Percentiles rank a stretch among this genome's conserved stretches.
Evolutionary conservation across 2,888 invertebrate species (phyloP).

Genomic region (Octodonta nipae): DNA sequence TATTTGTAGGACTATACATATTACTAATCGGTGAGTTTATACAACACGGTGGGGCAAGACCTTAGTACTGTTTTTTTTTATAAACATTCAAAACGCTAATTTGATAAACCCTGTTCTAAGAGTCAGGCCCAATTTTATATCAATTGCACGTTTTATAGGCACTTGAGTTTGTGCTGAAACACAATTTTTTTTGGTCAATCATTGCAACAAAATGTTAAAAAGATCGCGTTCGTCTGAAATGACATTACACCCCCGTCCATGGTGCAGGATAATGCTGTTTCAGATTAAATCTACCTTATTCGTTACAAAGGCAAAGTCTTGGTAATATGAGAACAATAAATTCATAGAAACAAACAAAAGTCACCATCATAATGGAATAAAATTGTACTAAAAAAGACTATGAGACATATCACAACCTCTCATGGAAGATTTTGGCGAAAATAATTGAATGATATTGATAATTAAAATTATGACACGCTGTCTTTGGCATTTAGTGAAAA

Average conservation of each 20-base stretch:
- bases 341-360: background rate
- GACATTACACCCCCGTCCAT: background rate
- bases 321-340: background rate
- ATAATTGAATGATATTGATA: constrained; percentile 17
- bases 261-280: no score
- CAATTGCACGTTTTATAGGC: constrained; percentile 38
- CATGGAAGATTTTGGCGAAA: constrained; percentile 37
- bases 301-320: background rate
- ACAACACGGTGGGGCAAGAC: constrained; percentile 28
- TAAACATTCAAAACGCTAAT: constrained; percentile 24
- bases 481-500: constrained; percentile 35
- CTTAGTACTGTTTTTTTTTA: constrained; percentile 22
- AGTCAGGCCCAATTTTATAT: constrained; percentile 35
- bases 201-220: constrained; percentile 10
- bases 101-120: constrained; percentile 31
- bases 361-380: constrained; percentile 17
- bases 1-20: constrained; percentile 23
- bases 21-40: constrained; percentile 28
- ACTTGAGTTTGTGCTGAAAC: constrained; percentile 31
- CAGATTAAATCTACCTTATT: no score
- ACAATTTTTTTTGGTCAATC: constrained; percentile 13
- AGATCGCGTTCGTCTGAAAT: background rate
- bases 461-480: constrained; percentile 31
- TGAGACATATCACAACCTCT: constrained; percentile 36
- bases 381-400: constrained; percentile 23